phyloP scores from a whole-genome alignment of 1,140 invertebrate species.

The Drosophila erecta region DNA sequence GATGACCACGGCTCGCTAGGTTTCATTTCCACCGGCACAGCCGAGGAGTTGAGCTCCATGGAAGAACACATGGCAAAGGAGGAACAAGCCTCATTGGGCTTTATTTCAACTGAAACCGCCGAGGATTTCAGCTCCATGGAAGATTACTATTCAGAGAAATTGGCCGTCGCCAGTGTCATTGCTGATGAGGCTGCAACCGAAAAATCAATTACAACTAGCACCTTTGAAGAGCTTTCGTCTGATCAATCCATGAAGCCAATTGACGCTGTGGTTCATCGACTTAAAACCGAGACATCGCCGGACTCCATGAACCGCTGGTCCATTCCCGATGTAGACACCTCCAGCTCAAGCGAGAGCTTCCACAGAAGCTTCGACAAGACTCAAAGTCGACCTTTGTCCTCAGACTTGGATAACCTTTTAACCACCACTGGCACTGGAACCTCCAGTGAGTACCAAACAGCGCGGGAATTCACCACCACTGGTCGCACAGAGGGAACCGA shows the following conservation, averaged over 20 bases:
- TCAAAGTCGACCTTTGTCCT: conserved; percentile 93
- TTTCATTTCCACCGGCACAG: conserved; percentile 77
- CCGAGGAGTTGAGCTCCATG: conserved; percentile 76
- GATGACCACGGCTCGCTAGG: conserved; percentile 75
- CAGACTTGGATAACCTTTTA: conserved; percentile 92
- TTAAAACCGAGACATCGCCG: conserved; percentile 86
- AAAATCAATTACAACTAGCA: conserved; percentile 59
- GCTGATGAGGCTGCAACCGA: conserved; percentile 55
- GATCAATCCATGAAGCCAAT: conserved; percentile 72
- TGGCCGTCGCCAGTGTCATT: conserved; percentile 62
- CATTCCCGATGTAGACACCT: conserved; percentile 90
- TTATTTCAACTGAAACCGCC: conserved; percentile 76
- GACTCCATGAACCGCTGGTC: conserved; percentile 87
- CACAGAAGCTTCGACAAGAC: conserved; percentile 95
- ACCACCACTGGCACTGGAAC: conserved; percentile 82
- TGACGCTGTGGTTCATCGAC: conserved; percentile 84
- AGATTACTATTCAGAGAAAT: conserved; percentile 77
- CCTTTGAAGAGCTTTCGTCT: conserved; percentile 66
- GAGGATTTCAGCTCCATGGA: conserved; percentile 83
- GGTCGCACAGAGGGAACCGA: conserved; percentile 89
- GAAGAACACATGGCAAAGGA: conserved; percentile 72
- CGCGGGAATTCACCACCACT: conserved; percentile 89
- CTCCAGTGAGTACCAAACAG: conserved; percentile 95
- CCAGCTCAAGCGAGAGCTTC: conserved; percentile 94
- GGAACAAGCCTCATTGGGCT: conserved; percentile 74